Percentiles rank a stretch among this genome's conserved stretches.
These are phyloP conservation scores for Sympetrum striolatum DNA, from an alignment of 2,888 invertebrate species.

Conservation along the genomic window DNA sequence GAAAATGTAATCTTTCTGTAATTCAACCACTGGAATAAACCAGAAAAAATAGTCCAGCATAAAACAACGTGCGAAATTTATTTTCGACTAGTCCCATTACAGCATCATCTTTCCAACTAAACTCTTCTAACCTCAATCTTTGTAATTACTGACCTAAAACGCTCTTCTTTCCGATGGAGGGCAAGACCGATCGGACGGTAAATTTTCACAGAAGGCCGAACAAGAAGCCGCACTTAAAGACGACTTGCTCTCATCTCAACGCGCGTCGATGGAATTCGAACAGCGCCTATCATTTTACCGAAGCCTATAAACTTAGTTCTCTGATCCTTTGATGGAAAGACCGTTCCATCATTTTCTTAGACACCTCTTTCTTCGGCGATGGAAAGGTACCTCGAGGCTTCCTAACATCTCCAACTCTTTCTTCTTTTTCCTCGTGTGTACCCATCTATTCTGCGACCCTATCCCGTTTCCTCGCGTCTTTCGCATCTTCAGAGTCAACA, in stretches of 20 bases:
- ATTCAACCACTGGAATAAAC: too few relatives aligned
- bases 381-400: not conserved
- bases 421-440: not conserved
- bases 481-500: not conserved
- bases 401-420: not conserved
- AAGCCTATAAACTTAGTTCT: slow-evolving; percentile 1
- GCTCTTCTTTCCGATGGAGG: not conserved
- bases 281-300: not conserved
- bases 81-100: not conserved
- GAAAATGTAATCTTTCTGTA: too few relatives aligned
- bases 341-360: slow-evolving; percentile 1
- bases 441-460: not conserved
- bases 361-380: not conserved
- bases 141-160: not conserved
- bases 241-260: not conserved
- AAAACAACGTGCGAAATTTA: not conserved
- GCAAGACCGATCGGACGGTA: not conserved
- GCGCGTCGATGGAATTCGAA: not conserved
- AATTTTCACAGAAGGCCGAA: not conserved
- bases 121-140: not conserved
- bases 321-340: not conserved
- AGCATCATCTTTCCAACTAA: not conserved
- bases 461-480: not conserved
- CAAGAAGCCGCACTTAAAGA: not conserved
- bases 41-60: too few relatives aligned